Evolutionary conservation across 35 echinoderm and acorn worm genomes (phyloP), one percentile per base, ranked within the genome.

Genomic region (Ptychodera flava): DNA sequence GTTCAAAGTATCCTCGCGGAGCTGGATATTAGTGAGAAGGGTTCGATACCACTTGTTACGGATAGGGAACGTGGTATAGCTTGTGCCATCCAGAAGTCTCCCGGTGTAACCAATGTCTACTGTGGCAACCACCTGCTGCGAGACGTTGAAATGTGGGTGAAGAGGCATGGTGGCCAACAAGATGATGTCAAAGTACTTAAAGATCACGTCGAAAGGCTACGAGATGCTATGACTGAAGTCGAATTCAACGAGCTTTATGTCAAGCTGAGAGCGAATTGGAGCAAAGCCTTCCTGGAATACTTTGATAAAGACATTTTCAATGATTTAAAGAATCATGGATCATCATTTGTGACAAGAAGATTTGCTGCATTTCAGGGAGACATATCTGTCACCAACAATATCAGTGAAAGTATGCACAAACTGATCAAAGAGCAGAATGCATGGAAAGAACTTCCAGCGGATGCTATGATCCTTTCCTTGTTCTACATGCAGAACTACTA

Each of bases 111-210:
- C n/a, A 29, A 52, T 27, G 36, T 85, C 15, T 85, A 0, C 31
- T 85, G 84, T 37, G 10, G 36, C 15, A 85, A 85, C 31, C 84
- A 85, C 31, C 1, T 85, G n/a, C 36, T 85, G 15, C 29, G 36
- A 1, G 38, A 85, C 29, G 36, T 85, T 29, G n/a, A 52, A 30
- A 52, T 53, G 10, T 85, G 84, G 84, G 36, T 85, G 1, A 38
- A 52, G 30, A 85, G 31, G 16, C 84, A 85, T 29, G 84, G 84
- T 1, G 84, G 84, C 6, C 33, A 85, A 52, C 31, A 16, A 76
- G 84, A 85, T 29, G 84, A 85, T 30, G 31, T 85, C 15, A 85
- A 85, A 30, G 84, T 76, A 0, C 16, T 76, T 6, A 85, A 85
- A 85, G 84, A 85, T 33, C 84, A 85, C 36, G 29, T 85, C 14